Conservation (phyloP, 2,113 vertebrate genomes). For the Carassius auratus region DNA sequence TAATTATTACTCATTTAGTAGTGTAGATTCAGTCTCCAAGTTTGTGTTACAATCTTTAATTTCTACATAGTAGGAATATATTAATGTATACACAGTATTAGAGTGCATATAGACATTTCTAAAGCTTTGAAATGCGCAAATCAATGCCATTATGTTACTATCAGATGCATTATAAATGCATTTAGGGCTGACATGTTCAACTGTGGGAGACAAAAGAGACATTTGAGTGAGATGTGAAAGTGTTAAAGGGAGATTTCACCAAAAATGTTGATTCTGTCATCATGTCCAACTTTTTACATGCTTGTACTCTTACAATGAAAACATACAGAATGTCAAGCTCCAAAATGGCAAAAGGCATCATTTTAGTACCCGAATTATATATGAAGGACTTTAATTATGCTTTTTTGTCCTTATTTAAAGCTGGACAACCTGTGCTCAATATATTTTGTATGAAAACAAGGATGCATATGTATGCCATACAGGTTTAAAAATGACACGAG, state of each 20-base stretch:
- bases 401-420: neutral
- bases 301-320: neutral
- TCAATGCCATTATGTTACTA: neutral
- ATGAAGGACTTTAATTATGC: neutral
- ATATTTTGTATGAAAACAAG: too few species aligned
- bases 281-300: neutral
- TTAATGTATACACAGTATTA: neutral
- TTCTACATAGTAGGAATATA: neutral
- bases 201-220: neutral
- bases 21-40: neutral
- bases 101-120: neutral
- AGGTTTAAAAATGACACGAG: neutral
- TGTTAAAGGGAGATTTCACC: neutral
- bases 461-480: too few species aligned
- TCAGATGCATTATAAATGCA: constrained; percentile 46
- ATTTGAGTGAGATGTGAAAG: neutral
- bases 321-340: neutral
- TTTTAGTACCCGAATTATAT: neutral
- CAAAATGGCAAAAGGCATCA: neutral
- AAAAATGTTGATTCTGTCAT: constrained; percentile 17
- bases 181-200: constrained; percentile 46
- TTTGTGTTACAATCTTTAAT: neutral
- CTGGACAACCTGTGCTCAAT: too few species aligned
- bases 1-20: neutral
- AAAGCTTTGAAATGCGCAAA: neutral